A percentile compares a stretch with the other conserved stretches of the same genome.
Evolutionary conservation across 2,113 vertebrate genomes (phyloP).

Genomic region (Procavia capensis): DNA sequence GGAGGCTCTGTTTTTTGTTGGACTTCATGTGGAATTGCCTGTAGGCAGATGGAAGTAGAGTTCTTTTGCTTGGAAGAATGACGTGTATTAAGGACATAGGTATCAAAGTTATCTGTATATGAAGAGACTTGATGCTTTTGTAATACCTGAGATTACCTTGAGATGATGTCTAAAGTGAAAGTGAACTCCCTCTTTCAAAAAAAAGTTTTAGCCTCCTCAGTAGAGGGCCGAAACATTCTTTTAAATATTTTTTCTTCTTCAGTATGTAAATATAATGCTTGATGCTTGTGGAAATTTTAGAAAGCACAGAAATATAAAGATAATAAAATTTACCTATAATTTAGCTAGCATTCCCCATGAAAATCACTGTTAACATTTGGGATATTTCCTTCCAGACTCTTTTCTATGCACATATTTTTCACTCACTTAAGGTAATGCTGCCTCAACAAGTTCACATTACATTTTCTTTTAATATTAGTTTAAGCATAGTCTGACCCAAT

Average conservation of each 20-base stretch:
- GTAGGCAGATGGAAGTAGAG: not conserved
- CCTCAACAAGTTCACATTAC: not conserved
- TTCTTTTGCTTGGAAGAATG: not conserved
- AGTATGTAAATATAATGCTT: not conserved
- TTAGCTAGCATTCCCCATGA: conserved; percentile 6
- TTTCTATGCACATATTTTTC: not conserved
- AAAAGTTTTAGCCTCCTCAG: not conserved
- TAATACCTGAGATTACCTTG: not conserved
- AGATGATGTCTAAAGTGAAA: not conserved
- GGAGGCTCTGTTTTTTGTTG: not conserved
- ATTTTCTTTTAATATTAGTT: conserved; percentile 37
- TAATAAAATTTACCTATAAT: not conserved
- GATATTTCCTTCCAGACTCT: conserved; percentile 31
- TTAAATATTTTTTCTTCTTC: not conserved
- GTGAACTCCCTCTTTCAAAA: not conserved
- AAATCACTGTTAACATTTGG: conserved; percentile 45
- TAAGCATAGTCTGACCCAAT: not conserved
- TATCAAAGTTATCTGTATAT: not conserved
- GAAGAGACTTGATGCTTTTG: not conserved
- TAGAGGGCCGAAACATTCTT: not conserved
- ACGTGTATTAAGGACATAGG: not conserved
- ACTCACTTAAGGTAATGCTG: not conserved
- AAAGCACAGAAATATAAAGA: conserved; percentile 35
- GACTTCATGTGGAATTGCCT: not conserved
- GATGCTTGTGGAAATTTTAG: conserved; percentile 9